Conservation (phyloP, 64 coral and sea anemone genomes). For the Orbicella faveolata region DNA sequence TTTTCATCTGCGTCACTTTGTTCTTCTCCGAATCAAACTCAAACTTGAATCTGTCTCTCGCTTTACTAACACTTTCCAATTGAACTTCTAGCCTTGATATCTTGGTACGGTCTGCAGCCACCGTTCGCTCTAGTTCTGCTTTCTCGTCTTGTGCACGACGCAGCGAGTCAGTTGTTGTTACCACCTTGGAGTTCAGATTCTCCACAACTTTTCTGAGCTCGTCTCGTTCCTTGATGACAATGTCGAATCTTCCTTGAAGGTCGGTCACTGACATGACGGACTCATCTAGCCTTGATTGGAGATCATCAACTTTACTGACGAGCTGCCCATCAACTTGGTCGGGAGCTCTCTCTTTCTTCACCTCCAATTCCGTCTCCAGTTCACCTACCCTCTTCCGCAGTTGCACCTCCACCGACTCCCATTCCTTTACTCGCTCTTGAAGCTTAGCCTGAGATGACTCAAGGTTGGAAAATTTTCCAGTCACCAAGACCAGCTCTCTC, state of each 20-base stretch:
- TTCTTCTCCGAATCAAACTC: constrained; percentile 67
- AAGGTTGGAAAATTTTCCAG: constrained; percentile 28
- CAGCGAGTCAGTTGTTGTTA: constrained; percentile 46
- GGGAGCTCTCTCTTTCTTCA: constrained; percentile 17
- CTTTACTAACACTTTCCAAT: constrained; percentile 52
- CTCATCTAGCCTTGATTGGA: constrained; percentile 55
- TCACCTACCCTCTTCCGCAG: constrained; percentile 57
- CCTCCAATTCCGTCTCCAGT: constrained; percentile 51
- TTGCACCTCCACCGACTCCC: constrained; percentile 69
- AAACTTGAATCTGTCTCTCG: constrained; percentile 69
- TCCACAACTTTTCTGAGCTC: constrained; percentile 78
- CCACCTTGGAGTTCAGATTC: constrained; percentile 55
- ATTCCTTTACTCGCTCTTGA: constrained; percentile 63
- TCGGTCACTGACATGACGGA: constrained; percentile 61
- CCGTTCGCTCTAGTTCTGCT: constrained; percentile 35
- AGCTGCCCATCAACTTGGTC: constrained; percentile 67
- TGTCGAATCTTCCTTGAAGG: constrained; percentile 61
- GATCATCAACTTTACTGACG: constrained; percentile 68
- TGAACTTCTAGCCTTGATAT: constrained; percentile 70
- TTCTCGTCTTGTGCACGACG: constrained; percentile 47
- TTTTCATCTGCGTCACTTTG: constrained; percentile 56
- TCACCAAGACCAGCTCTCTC: constrained; percentile 36
- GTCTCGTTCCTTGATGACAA: constrained; percentile 70
- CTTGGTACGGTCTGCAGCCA: constrained; percentile 53
- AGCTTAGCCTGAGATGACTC: constrained; percentile 47